Percentiles rank a stretch among this genome's conserved stretches.
Conservation (phyloP, 2,113 vertebrate genomes). For the Blennius ocellaris region DNA sequence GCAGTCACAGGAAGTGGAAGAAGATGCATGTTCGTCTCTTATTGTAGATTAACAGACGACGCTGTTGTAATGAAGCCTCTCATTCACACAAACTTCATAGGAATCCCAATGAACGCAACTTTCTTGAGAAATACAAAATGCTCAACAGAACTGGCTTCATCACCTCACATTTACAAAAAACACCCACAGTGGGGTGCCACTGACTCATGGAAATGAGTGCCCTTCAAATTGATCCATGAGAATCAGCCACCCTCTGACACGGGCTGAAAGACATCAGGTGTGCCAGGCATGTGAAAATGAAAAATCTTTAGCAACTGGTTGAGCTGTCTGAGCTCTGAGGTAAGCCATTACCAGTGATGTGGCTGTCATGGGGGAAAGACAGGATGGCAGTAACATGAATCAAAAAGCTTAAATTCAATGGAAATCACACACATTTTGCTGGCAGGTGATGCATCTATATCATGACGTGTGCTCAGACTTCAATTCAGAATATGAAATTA, state of each 20-base stretch:
- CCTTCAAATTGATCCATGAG: not conserved
- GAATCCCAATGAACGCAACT: conserved; percentile 5
- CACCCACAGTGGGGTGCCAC: not conserved
- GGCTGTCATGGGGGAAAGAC: not conserved
- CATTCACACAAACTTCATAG: not conserved
- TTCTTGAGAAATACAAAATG: not conserved
- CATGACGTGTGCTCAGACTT: conserved; percentile 11
- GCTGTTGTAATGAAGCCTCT: not conserved
- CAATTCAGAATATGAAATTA: not conserved
- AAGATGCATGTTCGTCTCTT: too few species aligned
- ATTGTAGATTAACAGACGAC: too few species aligned
- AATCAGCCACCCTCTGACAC: not conserved
- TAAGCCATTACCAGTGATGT: not conserved
- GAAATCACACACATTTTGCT: conserved; percentile 25
- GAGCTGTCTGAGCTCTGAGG: conserved; percentile 4
- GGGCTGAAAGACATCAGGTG: not conserved
- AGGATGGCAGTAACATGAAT: conserved; percentile 15
- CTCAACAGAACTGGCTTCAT: not conserved
- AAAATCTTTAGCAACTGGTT: not conserved
- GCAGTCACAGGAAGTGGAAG: too few species aligned
- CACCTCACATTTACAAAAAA: not conserved
- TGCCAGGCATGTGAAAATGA: not conserved
- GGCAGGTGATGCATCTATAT: conserved; percentile 6
- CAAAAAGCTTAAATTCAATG: not conserved
- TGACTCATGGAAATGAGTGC: not conserved